Evolutionary conservation across 2,113 vertebrate genomes (phyloP).

Genomic region (Prolemur simus): DNA sequence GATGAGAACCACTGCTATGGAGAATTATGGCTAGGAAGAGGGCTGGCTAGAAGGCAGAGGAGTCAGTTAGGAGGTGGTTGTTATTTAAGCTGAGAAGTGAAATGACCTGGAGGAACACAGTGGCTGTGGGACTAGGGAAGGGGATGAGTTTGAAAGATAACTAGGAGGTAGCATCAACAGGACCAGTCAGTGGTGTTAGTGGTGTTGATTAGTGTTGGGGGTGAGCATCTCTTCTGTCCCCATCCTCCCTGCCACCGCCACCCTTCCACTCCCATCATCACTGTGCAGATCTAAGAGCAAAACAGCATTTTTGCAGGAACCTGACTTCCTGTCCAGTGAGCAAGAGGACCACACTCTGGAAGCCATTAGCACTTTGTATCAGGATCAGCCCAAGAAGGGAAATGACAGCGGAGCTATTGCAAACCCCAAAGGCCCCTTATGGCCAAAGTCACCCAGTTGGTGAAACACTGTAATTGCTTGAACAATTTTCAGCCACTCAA

Average conservation of each 20-base stretch:
- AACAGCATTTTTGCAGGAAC: not conserved
- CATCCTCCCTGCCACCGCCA: not conserved
- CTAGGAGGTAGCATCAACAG: not conserved
- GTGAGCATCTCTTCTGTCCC: not conserved
- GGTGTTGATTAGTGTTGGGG: not conserved
- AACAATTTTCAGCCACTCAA: slow-evolving; percentile 47
- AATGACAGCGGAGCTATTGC: not conserved
- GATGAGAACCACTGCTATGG: not conserved
- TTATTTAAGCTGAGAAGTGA: slow-evolving; percentile 7
- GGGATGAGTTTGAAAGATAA: not conserved
- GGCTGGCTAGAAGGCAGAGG: not conserved
- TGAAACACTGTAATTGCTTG: slow-evolving; percentile 51
- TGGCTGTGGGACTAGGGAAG: not conserved
- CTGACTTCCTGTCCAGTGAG: not conserved
- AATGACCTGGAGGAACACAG: not conserved
- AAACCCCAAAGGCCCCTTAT: slow-evolving; percentile 14
- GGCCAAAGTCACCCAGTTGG: slow-evolving; percentile 55
- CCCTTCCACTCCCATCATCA: not conserved
- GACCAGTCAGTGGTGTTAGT: not conserved
- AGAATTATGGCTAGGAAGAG: not conserved
- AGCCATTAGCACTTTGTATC: not conserved
- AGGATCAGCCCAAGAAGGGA: not conserved
- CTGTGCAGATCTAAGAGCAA: not conserved
- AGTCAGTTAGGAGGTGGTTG: not conserved
- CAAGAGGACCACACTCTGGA: not conserved